phyloP scores from a whole-genome alignment of 2,888 invertebrate species.

The Dexiosoma caninum region DNA sequence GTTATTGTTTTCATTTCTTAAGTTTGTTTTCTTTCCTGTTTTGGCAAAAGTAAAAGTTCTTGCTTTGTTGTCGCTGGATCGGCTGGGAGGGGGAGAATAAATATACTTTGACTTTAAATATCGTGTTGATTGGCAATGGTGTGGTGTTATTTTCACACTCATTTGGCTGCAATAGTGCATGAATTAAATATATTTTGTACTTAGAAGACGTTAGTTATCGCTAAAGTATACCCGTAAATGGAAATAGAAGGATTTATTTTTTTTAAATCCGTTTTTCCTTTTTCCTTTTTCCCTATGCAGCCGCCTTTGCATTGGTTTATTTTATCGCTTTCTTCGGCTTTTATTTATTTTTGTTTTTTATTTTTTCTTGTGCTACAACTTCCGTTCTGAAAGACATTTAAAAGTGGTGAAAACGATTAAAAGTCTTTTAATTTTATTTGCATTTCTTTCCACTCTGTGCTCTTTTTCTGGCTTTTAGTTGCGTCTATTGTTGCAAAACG shows the following conservation, averaged over 20 bases:
- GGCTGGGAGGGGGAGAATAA: neutral
- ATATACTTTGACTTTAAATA: neutral
- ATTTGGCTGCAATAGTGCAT: constrained; percentile 60
- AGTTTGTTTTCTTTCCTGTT: constrained; percentile 26
- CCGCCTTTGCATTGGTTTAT: neutral
- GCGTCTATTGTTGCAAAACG: constrained; percentile 3
- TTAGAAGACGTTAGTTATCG: constrained; percentile 51
- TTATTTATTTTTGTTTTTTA: neutral
- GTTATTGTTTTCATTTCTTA: constrained; percentile 55
- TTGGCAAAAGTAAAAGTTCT: constrained; percentile 46
- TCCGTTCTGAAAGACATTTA: constrained; percentile 38
- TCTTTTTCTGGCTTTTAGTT: neutral
- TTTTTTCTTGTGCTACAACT: neutral
- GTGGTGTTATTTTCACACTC: constrained; percentile 46
- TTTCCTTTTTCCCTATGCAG: no score
- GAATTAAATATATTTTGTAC: constrained; percentile 49
- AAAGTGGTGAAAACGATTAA: constrained; percentile 56
- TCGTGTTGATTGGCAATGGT: neutral
- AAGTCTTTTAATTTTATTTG: constrained; percentile 51
- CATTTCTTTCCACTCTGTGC: constrained; percentile 24
- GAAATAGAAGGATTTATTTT: constrained; percentile 11
- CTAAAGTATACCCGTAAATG: constrained; percentile 2
- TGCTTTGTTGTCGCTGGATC: neutral
- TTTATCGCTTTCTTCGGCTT: no score
- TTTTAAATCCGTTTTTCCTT: neutral